These are phyloP conservation scores for Ariopsis seemanni DNA, from an alignment of 2,113 vertebrate genomes.

Conservation along the genomic window DNA sequence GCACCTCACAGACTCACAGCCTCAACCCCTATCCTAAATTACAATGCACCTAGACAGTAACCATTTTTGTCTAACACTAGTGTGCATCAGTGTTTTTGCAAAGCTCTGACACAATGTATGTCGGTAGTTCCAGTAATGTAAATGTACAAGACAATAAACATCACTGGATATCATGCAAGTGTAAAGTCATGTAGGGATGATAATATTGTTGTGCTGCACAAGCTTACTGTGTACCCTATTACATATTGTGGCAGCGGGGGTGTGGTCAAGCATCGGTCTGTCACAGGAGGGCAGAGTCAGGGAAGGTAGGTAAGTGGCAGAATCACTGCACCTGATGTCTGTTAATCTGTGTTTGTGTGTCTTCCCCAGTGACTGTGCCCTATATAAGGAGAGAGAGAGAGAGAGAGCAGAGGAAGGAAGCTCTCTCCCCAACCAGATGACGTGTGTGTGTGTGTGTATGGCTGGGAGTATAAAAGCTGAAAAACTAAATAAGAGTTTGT, in stretches of 20 bases:
- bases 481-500: too few relatives aligned
- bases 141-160: background rate
- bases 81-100: background rate
- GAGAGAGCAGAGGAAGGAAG: too few relatives aligned
- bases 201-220: background rate
- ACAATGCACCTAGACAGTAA: background rate
- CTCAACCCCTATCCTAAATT: background rate
- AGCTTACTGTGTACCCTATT: background rate
- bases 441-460: too few relatives aligned
- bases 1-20: background rate
- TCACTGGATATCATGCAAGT: background rate
- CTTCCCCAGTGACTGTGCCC: rapidly evolving
- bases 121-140: background rate
- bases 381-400: too few relatives aligned
- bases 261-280: too few relatives aligned
- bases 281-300: too few relatives aligned
- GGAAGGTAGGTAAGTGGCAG: too few relatives aligned
- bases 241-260: background rate
- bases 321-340: too few relatives aligned
- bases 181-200: background rate
- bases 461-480: too few relatives aligned
- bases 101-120: background rate
- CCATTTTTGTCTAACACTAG: background rate
- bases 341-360: too few relatives aligned
- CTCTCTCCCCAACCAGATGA: too few relatives aligned